Evolutionary conservation across 2,113 vertebrate species (phyloP).

Genomic region (Oncorhynchus mykiss): DNA sequence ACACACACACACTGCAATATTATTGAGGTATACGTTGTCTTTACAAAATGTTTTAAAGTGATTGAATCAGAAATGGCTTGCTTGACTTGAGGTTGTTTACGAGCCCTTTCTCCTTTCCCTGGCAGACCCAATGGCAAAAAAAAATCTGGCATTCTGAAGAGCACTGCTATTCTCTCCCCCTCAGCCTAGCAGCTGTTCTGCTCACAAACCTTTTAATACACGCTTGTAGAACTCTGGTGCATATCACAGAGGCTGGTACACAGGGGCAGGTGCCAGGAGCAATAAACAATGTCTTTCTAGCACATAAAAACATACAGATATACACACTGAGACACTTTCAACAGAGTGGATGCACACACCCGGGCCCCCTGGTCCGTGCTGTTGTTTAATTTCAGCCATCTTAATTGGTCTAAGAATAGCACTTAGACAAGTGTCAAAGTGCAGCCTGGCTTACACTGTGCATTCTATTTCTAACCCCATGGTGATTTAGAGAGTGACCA

Average conservation of each 20-base stretch:
- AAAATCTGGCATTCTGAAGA: slow-evolving; percentile 3
- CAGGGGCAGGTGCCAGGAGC: slow-evolving; percentile 54
- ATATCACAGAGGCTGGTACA: slow-evolving; percentile 47
- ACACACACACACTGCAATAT: neutral
- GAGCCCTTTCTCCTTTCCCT: neutral
- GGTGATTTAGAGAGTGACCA: neutral
- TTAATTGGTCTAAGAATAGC: slow-evolving; percentile 75
- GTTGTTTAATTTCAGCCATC: slow-evolving; percentile 61
- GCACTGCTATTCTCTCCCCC: slow-evolving; percentile 36
- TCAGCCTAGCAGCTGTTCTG: slow-evolving; percentile 61
- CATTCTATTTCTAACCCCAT: slow-evolving; percentile 39
- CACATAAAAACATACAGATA: neutral
- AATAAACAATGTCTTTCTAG: neutral
- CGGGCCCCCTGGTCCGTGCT: slow-evolving; percentile 37
- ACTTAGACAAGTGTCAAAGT: slow-evolving; percentile 51
- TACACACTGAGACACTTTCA: slow-evolving; percentile 25
- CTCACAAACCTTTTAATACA: slow-evolving; percentile 58
- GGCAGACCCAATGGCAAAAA: slow-evolving; percentile 32
- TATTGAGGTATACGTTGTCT: slow-evolving; percentile 8
- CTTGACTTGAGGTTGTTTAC: slow-evolving; percentile 29
- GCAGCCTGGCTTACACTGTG: slow-evolving; percentile 31
- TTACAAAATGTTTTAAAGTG: neutral
- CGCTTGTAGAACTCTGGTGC: slow-evolving; percentile 45
- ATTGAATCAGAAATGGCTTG: neutral
- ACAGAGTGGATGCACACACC: slow-evolving; percentile 2